Conservation (phyloP, 2,888 invertebrate genomes). For the Spialia ferax region DNA sequence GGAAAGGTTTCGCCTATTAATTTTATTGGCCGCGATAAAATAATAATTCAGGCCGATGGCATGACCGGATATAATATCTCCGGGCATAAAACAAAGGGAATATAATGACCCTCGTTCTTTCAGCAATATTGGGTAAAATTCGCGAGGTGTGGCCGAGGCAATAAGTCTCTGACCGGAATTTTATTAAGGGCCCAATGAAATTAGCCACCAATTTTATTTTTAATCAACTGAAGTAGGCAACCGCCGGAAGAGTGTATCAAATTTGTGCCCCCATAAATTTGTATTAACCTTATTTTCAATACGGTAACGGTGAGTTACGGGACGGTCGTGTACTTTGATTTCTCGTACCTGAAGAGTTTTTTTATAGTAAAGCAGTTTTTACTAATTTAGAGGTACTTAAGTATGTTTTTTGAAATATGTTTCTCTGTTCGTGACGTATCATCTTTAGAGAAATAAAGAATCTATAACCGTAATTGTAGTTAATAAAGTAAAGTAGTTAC, state of each 20-base stretch:
- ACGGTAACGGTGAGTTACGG: neutral
- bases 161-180: constrained; percentile 65
- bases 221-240: constrained; percentile 59
- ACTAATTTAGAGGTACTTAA: too few relatives aligned
- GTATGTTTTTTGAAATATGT: too few relatives aligned
- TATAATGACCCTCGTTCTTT: constrained; percentile 73
- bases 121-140: constrained; percentile 73
- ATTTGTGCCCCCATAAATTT: constrained; percentile 29
- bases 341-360: too few relatives aligned
- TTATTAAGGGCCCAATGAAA: constrained; percentile 65
- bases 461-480: too few relatives aligned
- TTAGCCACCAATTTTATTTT: constrained; percentile 67
- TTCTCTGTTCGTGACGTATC: too few relatives aligned
- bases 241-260: constrained; percentile 38
- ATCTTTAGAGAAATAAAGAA: too few relatives aligned
- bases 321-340: too few relatives aligned
- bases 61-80: constrained; percentile 81
- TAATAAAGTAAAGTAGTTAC: too few relatives aligned
- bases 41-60: constrained; percentile 74
- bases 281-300: constrained; percentile 39
- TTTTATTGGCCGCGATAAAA: constrained; percentile 65
- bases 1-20: constrained; percentile 55
- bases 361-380: too few relatives aligned
- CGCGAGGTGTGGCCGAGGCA: constrained; percentile 71
- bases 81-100: constrained; percentile 73